Conservation (phyloP, 1,140 invertebrate species). For the Ctenoplectra terminalis region DNA sequence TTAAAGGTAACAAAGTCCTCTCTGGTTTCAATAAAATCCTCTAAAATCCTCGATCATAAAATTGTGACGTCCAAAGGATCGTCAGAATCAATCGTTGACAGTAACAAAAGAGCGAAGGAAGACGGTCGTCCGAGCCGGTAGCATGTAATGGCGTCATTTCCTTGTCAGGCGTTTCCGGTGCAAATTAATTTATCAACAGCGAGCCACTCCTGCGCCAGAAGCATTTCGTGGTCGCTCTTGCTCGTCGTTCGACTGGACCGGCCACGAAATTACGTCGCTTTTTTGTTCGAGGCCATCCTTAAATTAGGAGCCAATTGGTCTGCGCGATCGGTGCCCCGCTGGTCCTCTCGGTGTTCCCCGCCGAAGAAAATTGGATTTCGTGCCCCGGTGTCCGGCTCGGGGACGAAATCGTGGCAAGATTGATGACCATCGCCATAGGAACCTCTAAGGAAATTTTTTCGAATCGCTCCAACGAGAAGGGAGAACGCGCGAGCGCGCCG, state of each 20-base stretch:
- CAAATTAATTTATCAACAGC: conserved; percentile 79
- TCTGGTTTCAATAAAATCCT: too few species aligned
- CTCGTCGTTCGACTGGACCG: conserved; percentile 44
- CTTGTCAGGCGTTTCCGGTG: conserved; percentile 77
- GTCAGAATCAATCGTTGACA: background rate
- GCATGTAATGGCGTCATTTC: conserved; percentile 76
- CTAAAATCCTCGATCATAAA: too few species aligned
- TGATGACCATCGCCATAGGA: conserved; percentile 56
- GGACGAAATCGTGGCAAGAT: conserved; percentile 63
- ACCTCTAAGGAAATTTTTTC: conserved; percentile 37
- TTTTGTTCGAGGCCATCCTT: conserved; percentile 63
- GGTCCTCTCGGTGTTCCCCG: conserved; percentile 56
- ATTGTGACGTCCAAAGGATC: too few species aligned
- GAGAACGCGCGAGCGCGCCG: conserved; percentile 3
- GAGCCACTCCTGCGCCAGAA: conserved; percentile 30
- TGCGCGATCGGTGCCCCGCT: conserved; percentile 65
- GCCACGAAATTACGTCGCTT: conserved; percentile 65
- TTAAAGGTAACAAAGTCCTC: too few species aligned
- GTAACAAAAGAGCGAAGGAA: conserved; percentile 21
- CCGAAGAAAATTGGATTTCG: conserved; percentile 59
- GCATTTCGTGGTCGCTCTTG: conserved; percentile 26
- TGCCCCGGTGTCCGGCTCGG: conserved; percentile 31
- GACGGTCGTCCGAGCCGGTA: conserved; percentile 56
- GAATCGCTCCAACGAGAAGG: background rate
- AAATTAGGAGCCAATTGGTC: conserved; percentile 70